Base-by-base conservation (phyloP, 64 coral and sea anemone genomes). In the Montipora capricornis region DNA sequence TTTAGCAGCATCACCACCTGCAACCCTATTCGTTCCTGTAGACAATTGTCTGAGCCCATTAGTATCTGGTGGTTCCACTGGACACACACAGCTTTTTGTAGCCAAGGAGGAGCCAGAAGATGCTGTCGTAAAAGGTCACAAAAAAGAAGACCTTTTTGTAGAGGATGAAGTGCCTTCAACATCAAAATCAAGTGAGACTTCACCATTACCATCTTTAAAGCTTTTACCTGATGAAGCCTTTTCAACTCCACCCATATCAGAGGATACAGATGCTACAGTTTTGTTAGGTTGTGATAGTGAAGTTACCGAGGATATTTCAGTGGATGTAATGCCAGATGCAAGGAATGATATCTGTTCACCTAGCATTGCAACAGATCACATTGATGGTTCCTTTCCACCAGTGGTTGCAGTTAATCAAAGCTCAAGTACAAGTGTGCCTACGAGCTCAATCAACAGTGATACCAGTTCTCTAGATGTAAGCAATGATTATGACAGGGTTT, bases 61-160 rank as follows among this genome's bases (percentile, higher is more conserved):
- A 73, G 82, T 9, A 44, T 19, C 8, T 3, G 47, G 37, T 6
- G 67, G 68, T 22, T 6, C n/a, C 59, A 51, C 79, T 6, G 79
- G 50, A 3, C 50, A 22, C 8, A 17, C 12, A 1, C 19, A 19
- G n/a, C 13, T 59, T 49, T 81, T 84, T 84, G 3, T 5, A 71
- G 46, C 71, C 37, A 70, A 86, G 66, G 10, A 86, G 15, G 82
- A 86, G 66, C 82, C 44, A 19, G 46, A 0, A 12, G 82, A 71
- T 47, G 44, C 1, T 11, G 66, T 50, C 47, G 6, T 49, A 15
- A 11, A 2, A 7, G 81, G 26, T 16, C 13, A 17, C 50, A 20
- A 26, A 3, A 4, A 15, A 47, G 60, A 71, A 51, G 20, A 46
- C 82, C 9, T 17, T n/a, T 13, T 47, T 47, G 15, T 20, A 0